Conservation (phyloP, 2,113 vertebrate genomes). For the Isichthys henryi region DNA sequence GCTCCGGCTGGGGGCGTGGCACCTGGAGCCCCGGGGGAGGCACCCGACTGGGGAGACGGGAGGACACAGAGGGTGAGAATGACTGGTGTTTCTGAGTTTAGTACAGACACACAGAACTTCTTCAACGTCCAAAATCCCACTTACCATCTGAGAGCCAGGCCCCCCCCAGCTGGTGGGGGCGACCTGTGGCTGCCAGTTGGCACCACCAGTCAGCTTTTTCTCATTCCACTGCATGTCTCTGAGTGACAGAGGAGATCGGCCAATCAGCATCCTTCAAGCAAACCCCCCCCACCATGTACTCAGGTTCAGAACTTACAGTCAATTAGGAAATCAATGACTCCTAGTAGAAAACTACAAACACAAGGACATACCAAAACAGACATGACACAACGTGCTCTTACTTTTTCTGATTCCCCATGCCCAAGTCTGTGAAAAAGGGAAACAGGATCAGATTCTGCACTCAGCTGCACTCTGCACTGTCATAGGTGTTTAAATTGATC, state of each 20-base stretch:
- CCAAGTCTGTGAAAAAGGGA: constrained; percentile 72
- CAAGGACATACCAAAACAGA: constrained; percentile 8
- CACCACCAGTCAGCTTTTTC: constrained; percentile 90
- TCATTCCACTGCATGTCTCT: constrained; percentile 82
- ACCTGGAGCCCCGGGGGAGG: constrained; percentile 55
- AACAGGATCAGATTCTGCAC: constrained; percentile 13
- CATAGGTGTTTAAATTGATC: neutral
- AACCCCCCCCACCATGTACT: neutral
- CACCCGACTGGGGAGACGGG: constrained; percentile 38
- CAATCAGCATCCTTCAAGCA: neutral
- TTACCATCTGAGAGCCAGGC: constrained; percentile 74
- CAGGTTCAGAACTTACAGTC: neutral
- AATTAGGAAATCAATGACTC: neutral
- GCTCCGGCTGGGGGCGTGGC: constrained; percentile 59
- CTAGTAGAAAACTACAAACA: neutral
- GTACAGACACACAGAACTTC: neutral
- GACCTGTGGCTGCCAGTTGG: constrained; percentile 93
- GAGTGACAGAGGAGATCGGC: constrained; percentile 16
- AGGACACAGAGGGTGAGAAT: neutral
- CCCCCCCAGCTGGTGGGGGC: constrained; percentile 85
- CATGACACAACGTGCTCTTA: constrained; percentile 59
- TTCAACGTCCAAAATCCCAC: neutral
- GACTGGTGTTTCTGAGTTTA: neutral
- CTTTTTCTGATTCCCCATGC: constrained; percentile 83
- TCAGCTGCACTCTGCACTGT: neutral